Percentiles rank a stretch among this genome's conserved stretches.
Conservation (phyloP, 2,113 vertebrate species). For the Cinclus mexicanus region DNA sequence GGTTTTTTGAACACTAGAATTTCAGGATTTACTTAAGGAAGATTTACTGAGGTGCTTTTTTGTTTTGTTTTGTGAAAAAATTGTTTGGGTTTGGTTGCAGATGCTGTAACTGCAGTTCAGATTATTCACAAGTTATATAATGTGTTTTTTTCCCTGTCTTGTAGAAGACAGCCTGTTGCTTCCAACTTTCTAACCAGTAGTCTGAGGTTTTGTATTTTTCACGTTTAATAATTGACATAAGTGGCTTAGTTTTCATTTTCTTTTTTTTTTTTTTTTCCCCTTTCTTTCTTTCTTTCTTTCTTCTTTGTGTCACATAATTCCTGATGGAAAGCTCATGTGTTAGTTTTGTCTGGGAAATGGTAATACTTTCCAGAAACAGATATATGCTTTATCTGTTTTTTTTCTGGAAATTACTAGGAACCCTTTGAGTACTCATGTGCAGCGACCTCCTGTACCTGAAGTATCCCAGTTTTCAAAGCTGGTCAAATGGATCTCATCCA, state of each 20-base stretch:
- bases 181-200: not conserved
- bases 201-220: not conserved
- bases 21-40: not conserved
- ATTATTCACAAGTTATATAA: not conserved
- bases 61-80: not conserved
- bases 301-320: not conserved
- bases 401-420: not conserved
- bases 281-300: fast-evolving
- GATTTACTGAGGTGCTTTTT: not conserved
- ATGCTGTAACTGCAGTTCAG: not conserved
- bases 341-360: not conserved
- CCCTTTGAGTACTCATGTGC: not conserved
- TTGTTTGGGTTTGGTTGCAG: not conserved
- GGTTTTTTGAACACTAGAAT: not conserved
- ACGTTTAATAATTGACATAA: not conserved
- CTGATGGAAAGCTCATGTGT: not conserved
- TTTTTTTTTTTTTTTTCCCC: too few relatives aligned
- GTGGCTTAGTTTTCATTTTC: fast-evolving
- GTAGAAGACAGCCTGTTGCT: not conserved
- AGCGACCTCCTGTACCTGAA: not conserved
- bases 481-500: not conserved
- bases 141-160: not conserved
- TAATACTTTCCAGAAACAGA: not conserved
- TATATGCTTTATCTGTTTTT: not conserved
- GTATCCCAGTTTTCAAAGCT: not conserved